phyloP scores from a whole-genome alignment of 2,113 vertebrate genomes.

The Orcinus orca region DNA sequence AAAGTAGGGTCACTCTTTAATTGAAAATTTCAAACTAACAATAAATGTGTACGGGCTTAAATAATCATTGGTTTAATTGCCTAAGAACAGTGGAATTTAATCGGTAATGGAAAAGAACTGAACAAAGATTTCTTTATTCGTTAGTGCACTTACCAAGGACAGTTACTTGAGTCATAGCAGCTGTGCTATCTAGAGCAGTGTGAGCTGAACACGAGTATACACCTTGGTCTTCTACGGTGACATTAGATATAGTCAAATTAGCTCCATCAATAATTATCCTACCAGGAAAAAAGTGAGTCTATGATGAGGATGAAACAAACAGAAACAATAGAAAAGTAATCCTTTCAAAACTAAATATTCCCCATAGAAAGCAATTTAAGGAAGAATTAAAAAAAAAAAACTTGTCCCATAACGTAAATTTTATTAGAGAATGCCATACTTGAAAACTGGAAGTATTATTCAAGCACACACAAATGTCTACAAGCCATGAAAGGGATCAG shows the following conservation, averaged over 20 bases:
- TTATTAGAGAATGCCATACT: not conserved
- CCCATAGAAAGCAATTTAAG: not conserved
- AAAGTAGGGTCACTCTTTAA: not conserved
- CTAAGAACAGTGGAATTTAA: not conserved
- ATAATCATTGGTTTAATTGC: not conserved
- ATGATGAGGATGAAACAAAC: not conserved
- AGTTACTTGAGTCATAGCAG: conserved; percentile 81
- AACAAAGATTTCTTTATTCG: not conserved
- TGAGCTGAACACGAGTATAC: conserved; percentile 88
- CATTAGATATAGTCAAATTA: conserved; percentile 89
- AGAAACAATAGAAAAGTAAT: not conserved
- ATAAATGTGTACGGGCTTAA: not conserved
- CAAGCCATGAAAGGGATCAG: too few relatives aligned
- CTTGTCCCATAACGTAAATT: not conserved
- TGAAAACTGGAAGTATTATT: not conserved
- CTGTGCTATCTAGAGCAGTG: conserved; percentile 86
- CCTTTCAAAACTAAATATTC: not conserved
- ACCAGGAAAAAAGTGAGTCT: fast-evolving
- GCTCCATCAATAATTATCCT: conserved; percentile 86
- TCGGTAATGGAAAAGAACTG: not conserved
- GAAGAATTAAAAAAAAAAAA: not conserved
- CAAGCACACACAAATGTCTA: not conserved
- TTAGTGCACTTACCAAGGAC: conserved; percentile 89
- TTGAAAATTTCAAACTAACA: not conserved
- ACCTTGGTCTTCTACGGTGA: conserved; percentile 89